Base-by-base conservation (phyloP, 1,140 invertebrate genomes). In the Drosophila burlai region DNA sequence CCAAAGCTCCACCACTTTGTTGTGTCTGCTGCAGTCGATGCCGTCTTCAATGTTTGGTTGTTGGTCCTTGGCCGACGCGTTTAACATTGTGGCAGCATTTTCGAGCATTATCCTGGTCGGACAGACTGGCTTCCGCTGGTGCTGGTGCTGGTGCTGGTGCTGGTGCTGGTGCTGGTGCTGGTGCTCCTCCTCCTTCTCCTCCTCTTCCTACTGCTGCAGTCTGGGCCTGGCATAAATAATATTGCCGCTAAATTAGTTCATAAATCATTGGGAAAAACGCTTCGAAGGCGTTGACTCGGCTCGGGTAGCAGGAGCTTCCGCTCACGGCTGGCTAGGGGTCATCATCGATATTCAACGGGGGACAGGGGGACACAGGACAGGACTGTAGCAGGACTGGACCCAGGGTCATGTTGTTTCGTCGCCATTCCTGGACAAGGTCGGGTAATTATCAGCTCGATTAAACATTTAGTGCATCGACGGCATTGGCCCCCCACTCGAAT, bases 171-270 rank as follows among this genome's bases (percentile, higher is more conserved):
- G n/a, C n/a, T n/a, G n/a, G n/a, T n/a, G 6, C 40, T 42, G 21
- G 49, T 75, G 16, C 36, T 45, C 24, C 54, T 21, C 54, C 49
- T 59, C 1, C 8, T 31, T 8, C 31, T n/a, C n/a, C n/a, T 31
- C 29, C 42, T 62, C 29, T 52, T 47, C 8, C 34, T 63, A 7
- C 34, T 55, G 7, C 18, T 57, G 21, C 36, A 57, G 54, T 57
- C 54, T 52, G 38, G 43, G 50, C 29, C 60, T 47, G 57, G 36
- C 49, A 69, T 77, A 83, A 87, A 83, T 87, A 77, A 87, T 80
- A 77, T 67, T 66, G 80, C 72, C 47, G 72, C 68, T 76, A 83
- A 87, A 83, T 87, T 80, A 74, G 83, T 80, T 83, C 82, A 87
- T 87, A 87, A 87, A 87, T 87, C 83, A 87, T 68, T 61, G 24